These are phyloP conservation scores for Pogonomyrmex californicus DNA, from an alignment of 1,140 invertebrate genomes.

Conservation along the genomic window DNA sequence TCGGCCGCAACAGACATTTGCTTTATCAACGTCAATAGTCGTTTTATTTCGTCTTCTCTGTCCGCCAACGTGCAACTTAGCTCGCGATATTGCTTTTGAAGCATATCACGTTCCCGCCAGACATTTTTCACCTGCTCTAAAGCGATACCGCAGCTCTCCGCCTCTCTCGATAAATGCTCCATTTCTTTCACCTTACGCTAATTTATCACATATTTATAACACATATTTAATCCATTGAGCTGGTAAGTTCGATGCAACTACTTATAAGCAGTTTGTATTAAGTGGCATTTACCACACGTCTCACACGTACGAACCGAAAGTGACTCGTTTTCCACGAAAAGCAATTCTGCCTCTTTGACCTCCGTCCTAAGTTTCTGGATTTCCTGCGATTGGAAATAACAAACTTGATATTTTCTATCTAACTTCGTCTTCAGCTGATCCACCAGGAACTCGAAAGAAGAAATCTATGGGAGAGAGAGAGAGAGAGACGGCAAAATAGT, in stretches of 20 bases:
- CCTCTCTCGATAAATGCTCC: constrained; percentile 60
- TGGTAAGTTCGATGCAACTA: background rate
- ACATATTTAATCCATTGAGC: background rate
- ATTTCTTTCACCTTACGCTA: constrained; percentile 68
- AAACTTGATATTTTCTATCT: constrained; percentile 64
- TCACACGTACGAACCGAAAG: constrained; percentile 54
- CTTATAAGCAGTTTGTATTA: background rate
- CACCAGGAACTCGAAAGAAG: constrained; percentile 54
- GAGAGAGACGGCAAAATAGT: background rate
- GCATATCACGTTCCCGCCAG: constrained; percentile 61
- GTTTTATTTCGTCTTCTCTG: constrained; percentile 73
- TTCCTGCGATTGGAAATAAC: constrained; percentile 67
- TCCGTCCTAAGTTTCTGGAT: constrained; percentile 63
- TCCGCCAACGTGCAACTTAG: constrained; percentile 65
- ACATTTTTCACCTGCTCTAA: constrained; percentile 66
- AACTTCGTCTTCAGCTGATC: constrained; percentile 68
- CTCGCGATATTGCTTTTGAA: constrained; percentile 68
- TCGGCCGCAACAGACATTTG: constrained; percentile 52
- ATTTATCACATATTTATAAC: constrained; percentile 42
- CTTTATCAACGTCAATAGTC: constrained; percentile 61
- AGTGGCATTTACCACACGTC: background rate
- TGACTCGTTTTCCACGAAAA: constrained; percentile 65
- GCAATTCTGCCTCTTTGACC: constrained; percentile 54
- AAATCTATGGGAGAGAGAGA: constrained; percentile 58
- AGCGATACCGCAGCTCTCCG: constrained; percentile 54